Percentiles rank a stretch among this genome's conserved stretches.
Conservation (phyloP, 1,140 invertebrate species). For the Drosophila pandora region DNA sequence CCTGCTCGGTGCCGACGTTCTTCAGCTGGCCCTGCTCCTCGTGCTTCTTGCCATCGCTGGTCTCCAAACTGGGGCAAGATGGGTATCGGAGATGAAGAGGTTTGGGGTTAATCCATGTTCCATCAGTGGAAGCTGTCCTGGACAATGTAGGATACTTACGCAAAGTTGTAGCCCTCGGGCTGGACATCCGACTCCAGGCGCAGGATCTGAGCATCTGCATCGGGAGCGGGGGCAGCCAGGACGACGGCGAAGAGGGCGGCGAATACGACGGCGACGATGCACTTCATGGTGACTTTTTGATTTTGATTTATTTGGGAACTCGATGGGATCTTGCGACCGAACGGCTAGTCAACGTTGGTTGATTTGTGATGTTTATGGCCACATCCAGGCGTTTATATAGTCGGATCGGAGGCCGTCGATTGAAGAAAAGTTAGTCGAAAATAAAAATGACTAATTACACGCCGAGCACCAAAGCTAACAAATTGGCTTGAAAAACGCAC, state of each 20-base stretch:
- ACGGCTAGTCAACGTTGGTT: constrained; percentile 52
- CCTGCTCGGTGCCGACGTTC: constrained; percentile 69
- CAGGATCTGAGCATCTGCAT: constrained; percentile 77
- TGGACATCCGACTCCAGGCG: constrained; percentile 84
- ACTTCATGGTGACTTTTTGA: constrained; percentile 61
- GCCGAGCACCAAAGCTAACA: constrained; percentile 59
- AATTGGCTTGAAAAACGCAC: constrained; percentile 72
- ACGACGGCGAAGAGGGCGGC: constrained; percentile 65
- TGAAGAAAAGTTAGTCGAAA: constrained; percentile 70
- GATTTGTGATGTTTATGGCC: constrained; percentile 68
- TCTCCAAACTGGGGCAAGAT: constrained; percentile 62
- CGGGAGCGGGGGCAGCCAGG: constrained; percentile 63
- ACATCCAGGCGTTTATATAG: constrained; percentile 66
- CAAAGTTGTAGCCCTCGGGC: constrained; percentile 83
- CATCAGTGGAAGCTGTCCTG: background rate
- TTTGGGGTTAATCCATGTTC: constrained; percentile 2
- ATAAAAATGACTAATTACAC: constrained; percentile 82
- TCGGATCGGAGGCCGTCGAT: constrained; percentile 46
- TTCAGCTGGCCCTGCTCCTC: constrained; percentile 69
- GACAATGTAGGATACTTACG: constrained; percentile 79
- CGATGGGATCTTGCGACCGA: constrained; percentile 54
- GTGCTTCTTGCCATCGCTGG: constrained; percentile 72
- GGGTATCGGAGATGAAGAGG: background rate
- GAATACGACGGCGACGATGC: constrained; percentile 59
- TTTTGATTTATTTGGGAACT: constrained; percentile 20